Evolutionary conservation across 2,888 invertebrate species (phyloP), one percentile per base, ranked within the genome.

Genomic region (Metallyticus violacea): DNA sequence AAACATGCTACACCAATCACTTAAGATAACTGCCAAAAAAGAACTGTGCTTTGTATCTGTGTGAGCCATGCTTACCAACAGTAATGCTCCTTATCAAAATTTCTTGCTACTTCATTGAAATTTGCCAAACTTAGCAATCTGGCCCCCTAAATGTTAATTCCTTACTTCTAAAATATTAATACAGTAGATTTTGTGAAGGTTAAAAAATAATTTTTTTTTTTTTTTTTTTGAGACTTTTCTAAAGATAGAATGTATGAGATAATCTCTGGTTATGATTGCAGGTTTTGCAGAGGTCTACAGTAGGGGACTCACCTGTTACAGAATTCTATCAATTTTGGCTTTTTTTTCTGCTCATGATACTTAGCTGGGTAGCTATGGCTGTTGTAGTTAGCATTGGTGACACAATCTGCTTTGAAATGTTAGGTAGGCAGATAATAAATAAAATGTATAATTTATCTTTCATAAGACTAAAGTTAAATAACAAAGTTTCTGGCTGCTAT

Each of bases 361-460:
- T 96, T 15, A 96, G 95, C 87, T 98, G 97, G 96, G 92, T 96
- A 28, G 96, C 96, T 2, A 97, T 97, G 94, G 96, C 97, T 0
- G 96, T 98, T 0, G 96, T 97, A 2, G 96, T 97, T 26, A 97
- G 97, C 88, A 94, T 98, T 86, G 96, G 96, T 1, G 98, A 99
- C 92, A 96, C 98, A 0, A 96, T 98, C 88, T 97, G 97, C 90
- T 97, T 98, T 91, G 95, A 96, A 90, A 92, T 97, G 85, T 93
- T 98, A 28, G 97, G 97, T 94, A 91, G 91, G 91, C 90, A 26
- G 7, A 7, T n/a, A 25, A 15, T 3, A 0, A 62, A 22, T 22
- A 15, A 4, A 62, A 62, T 15, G 40, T 62, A 62, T 62, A 62
- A 62, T 29, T 62, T 62, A 15, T 62, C 0, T 62, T 1, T 6